Conservation (phyloP, 1,140 invertebrate genomes). For the Forficula auricularia region DNA sequence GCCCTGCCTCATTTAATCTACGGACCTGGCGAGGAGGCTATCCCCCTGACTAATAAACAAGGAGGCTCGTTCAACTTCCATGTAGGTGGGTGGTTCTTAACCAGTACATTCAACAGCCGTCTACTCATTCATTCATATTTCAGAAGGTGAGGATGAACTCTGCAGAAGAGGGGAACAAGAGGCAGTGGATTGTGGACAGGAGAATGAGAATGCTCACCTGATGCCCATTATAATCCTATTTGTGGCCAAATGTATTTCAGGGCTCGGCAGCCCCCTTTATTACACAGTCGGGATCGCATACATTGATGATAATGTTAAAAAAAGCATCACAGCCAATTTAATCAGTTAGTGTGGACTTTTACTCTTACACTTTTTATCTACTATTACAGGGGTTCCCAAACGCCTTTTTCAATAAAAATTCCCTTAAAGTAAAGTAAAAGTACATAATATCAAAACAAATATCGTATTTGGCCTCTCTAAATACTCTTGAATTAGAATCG, state of each 20-base stretch:
- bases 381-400: no score
- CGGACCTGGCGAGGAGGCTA: constrained; percentile 46
- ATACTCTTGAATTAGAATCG: no score
- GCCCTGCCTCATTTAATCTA: constrained; percentile 56
- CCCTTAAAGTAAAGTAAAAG: no score
- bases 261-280: constrained; percentile 43
- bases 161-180: no score
- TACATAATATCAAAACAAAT: no score
- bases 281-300: constrained; percentile 50
- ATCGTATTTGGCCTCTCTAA: no score
- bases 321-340: constrained; percentile 45
- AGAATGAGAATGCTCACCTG: constrained; percentile 35
- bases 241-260: constrained; percentile 43
- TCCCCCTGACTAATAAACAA: constrained; percentile 39
- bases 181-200: no score
- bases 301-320: constrained; percentile 51
- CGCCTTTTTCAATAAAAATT: no score
- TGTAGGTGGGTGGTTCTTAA: no score
- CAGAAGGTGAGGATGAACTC: constrained; percentile 13
- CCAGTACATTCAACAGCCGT: no score
- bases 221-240: constrained; percentile 41
- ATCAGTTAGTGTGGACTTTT: constrained; percentile 35
- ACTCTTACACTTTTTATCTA: no score
- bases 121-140: background rate
- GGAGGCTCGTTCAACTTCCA: no score